phyloP scores from a whole-genome alignment of 2,888 invertebrate species.

The Spilarctia lutea region DNA sequence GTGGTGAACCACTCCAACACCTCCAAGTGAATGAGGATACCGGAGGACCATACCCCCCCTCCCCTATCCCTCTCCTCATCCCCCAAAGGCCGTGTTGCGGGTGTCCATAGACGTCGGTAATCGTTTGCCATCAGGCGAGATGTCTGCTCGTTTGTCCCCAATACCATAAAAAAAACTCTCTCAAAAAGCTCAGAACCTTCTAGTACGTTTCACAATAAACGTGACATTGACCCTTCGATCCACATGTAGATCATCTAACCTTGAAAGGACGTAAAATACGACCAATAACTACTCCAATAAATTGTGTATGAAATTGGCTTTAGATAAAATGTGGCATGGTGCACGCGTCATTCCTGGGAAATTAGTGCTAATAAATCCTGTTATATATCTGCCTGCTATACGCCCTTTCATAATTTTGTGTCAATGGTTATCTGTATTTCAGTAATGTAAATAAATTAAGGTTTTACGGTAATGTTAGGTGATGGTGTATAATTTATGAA shows the following conservation, averaged over 20 bases:
- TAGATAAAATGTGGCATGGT: neutral
- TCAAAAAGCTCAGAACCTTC: too few species aligned
- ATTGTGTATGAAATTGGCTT: neutral
- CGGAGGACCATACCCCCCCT: too few species aligned
- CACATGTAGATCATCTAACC: conserved; percentile 5
- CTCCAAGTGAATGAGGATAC: too few species aligned
- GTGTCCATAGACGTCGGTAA: too few species aligned
- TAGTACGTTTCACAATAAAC: too few species aligned
- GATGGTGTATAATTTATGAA: neutral
- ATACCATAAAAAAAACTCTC: too few species aligned
- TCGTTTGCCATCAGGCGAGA: too few species aligned
- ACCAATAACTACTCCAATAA: conserved; percentile 1
- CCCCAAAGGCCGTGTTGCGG: too few species aligned
- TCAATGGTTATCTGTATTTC: neutral
- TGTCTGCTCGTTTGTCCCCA: too few species aligned
- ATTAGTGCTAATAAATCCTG: neutral
- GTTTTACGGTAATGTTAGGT: neutral
- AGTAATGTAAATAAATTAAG: conserved; percentile 1
- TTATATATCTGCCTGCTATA: neutral
- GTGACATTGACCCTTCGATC: neutral
- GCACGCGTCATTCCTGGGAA: neutral
- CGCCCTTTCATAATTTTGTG: neutral
- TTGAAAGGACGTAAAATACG: conserved; percentile 4
- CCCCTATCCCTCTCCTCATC: too few species aligned
- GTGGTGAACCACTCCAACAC: too few species aligned